Conservation (phyloP, 2,797 vertebrate species). For the Parauchenoglanis punctatus region DNA sequence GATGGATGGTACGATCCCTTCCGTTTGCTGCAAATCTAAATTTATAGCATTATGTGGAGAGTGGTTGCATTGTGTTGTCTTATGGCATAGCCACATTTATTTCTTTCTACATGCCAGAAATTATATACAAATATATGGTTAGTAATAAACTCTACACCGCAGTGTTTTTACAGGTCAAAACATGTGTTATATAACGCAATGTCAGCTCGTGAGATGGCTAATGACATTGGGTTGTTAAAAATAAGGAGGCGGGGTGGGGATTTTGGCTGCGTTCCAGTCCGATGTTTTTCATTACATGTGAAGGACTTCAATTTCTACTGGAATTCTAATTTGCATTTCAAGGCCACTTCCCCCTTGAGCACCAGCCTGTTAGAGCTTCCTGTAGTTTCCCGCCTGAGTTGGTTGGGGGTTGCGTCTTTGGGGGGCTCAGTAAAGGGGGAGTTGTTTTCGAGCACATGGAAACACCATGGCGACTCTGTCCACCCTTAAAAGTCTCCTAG, state of each 20-base stretch:
- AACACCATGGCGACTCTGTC: constrained; percentile 58
- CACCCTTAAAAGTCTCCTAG: constrained; percentile 49
- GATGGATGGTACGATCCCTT: constrained; percentile 31
- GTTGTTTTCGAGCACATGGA: constrained; percentile 50
- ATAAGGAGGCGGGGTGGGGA: constrained; percentile 23
- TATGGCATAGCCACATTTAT: constrained; percentile 6
- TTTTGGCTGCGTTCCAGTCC: constrained; percentile 54
- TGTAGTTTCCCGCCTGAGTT: constrained; percentile 54
- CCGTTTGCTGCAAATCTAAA: constrained; percentile 37
- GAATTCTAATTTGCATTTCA: constrained; percentile 64
- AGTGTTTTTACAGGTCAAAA: constrained; percentile 21
- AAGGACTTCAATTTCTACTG: constrained; percentile 54
- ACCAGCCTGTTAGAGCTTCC: constrained; percentile 58
- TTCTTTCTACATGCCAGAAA: constrained; percentile 5
- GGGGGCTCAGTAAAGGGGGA: constrained; percentile 37
- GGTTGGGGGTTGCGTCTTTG: constrained; percentile 21
- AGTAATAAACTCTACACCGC: not conserved
- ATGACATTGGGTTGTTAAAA: constrained; percentile 51
- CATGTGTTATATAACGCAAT: constrained; percentile 41
- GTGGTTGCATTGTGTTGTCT: constrained; percentile 6
- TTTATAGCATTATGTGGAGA: constrained; percentile 29
- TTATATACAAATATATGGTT: not conserved
- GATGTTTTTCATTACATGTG: constrained; percentile 58
- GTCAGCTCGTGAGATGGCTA: constrained; percentile 35
- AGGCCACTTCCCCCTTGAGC: constrained; percentile 51